Base-by-base conservation (phyloP, 2,113 vertebrate species). In the Lonchura striata region DNA sequence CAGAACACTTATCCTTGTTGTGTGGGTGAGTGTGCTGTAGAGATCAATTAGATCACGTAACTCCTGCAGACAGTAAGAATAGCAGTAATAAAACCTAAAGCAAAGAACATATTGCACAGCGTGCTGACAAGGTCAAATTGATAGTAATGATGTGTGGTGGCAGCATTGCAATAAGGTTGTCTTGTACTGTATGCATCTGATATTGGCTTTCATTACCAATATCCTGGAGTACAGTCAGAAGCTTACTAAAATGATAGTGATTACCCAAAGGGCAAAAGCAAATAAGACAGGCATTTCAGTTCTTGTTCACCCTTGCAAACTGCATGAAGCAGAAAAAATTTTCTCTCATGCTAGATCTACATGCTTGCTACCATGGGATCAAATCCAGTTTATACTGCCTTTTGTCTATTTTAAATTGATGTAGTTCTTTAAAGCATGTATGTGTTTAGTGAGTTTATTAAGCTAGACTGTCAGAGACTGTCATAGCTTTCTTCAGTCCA, bases 171-270 rank as follows among this genome's bases (percentile, higher is more conserved):
- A 94, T 95, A 92, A 93, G 84, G 76, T 86, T 96, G 91, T 90
- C 85, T 95, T 65, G 94, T 93, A 86, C 28, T 92, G 75, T 86
- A 84, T 92, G 93, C 94, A 95, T 96, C 91, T 94, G 91, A 94
- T 97, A 97, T 47, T 95, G 94, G 44, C 92, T 95, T 96, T 96
- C 94, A 95, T 96, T 96, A 93, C 87, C 60, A 83, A 84, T 86
- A 82, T 87, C 71, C 76, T 88, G 69, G 76, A 92, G 84, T 86
- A 88, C 71, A 95, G 89, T 80, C 75, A 82, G 57, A 91, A 91
- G 59, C 72, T 94, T 86, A 84, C 84, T 88, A 70, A 96, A 96
- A 92, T 89, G 60, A 72, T 82, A 57, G 69, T 66, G 92, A 93
- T 93, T 93, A 92, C 77, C 86, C 82, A 94, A 92, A 93, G 83